A percentile compares a stretch with the other conserved stretches of the same genome.
phyloP scores from a whole-genome alignment of 2,888 invertebrate species.

The Micoletzkya japonica region DNA sequence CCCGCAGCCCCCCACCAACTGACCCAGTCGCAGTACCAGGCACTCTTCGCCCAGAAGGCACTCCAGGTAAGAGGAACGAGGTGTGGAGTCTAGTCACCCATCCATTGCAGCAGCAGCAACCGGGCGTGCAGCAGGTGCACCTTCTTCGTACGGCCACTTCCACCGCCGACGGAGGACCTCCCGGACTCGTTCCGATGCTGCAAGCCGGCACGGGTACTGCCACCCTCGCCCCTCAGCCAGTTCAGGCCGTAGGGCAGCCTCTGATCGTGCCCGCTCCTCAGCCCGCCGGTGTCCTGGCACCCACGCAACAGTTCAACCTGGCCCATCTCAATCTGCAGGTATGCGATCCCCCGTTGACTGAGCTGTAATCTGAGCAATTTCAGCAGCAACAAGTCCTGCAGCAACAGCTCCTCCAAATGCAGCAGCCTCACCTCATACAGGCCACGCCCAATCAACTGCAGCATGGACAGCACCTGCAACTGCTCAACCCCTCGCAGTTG shows the following conservation, averaged over 20 bases:
- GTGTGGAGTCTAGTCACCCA: no score
- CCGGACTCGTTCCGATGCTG: constrained; percentile 2
- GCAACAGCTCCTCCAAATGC: neutral
- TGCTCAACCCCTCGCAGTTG: neutral
- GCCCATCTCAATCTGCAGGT: no score
- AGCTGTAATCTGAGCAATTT: neutral
- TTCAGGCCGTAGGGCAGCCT: no score
- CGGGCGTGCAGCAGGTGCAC: neutral
- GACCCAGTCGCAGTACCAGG: constrained; percentile 20
- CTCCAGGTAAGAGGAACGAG: no score
- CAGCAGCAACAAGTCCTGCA: constrained; percentile 7
- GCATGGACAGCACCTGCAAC: neutral
- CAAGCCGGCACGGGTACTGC: no score
- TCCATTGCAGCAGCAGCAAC: neutral
- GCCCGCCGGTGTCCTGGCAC: neutral
- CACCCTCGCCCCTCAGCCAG: neutral
- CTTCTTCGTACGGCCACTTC: neutral
- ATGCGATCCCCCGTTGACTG: no score
- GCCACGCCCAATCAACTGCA: no score
- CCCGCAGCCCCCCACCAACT: neutral
- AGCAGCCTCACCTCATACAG: constrained; percentile 4
- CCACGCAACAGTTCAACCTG: neutral
- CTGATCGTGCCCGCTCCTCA: constrained; percentile 7
- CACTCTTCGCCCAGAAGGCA: constrained; percentile 8
- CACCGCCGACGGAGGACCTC: neutral